A percentile compares a stretch with the other conserved stretches of the same genome.
Conservation (phyloP, 2,888 invertebrate species). For the Thysanoteuthis rhombus region DNA sequence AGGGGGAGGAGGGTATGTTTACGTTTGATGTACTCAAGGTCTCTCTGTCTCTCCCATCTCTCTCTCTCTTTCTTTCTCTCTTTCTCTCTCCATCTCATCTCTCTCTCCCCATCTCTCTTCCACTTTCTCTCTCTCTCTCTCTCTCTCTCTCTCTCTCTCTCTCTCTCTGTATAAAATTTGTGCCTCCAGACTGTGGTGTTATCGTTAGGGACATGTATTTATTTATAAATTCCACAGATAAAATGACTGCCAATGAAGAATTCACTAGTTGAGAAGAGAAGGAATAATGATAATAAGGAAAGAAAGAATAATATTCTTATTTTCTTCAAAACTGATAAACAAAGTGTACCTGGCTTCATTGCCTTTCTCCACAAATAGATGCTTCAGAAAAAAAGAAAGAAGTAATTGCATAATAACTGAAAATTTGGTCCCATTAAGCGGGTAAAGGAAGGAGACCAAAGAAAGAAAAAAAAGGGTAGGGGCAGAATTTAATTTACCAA, state of each 20-base stretch:
- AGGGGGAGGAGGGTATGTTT: not conserved
- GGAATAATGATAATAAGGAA: not conserved
- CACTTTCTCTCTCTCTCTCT: too few relatives aligned
- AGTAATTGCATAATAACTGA: not conserved
- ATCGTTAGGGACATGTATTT: not conserved
- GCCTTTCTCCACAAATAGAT: not conserved
- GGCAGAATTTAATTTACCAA: not conserved
- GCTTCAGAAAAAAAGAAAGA: not conserved
- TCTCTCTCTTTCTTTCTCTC: not conserved
- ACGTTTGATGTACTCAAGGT: not conserved
- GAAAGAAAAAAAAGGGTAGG: not conserved
- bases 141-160: not conserved
- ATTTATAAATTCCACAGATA: not conserved
- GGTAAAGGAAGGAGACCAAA: not conserved
- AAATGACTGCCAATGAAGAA: not conserved
- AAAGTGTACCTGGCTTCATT: not conserved
- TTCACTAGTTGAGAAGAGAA: not conserved
- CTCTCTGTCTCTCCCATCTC: not conserved
- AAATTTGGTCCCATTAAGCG: not conserved
- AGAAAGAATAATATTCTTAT: not conserved
- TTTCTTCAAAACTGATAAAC: not conserved
- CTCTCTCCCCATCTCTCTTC: not conserved
- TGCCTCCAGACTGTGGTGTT: not conserved
- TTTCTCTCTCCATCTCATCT: not conserved
- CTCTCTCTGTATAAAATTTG: not conserved